These are phyloP conservation scores for Linepithema humile DNA, from an alignment of 1,140 invertebrate genomes.

Conservation along the genomic window DNA sequence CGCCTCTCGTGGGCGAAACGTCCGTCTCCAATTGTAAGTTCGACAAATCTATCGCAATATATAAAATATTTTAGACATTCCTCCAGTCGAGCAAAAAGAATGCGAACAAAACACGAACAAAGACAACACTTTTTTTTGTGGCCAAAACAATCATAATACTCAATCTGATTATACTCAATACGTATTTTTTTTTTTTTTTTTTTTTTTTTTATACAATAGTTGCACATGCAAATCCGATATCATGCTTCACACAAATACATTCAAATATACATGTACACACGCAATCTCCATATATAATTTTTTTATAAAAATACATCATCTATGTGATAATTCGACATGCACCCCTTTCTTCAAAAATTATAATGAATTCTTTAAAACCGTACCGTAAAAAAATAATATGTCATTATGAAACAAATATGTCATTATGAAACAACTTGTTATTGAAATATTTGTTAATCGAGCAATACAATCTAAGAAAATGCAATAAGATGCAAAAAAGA, in stretches of 20 bases:
- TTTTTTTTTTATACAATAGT: conserved; percentile 16
- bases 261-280: conserved; percentile 2
- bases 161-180: conserved; percentile 19
- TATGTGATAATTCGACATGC: not conserved
- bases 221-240: conserved; percentile 49
- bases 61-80: conserved; percentile 14
- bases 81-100: not conserved
- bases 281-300: not conserved
- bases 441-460: not conserved
- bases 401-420: not conserved
- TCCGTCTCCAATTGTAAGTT: conserved; percentile 89
- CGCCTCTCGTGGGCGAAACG: conserved; percentile 84
- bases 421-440: not conserved
- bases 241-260: conserved; percentile 46
- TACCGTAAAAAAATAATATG: not conserved
- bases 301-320: conserved; percentile 14
- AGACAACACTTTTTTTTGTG: conserved; percentile 33
- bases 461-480: not conserved
- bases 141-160: conserved; percentile 16
- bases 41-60: conserved; percentile 88
- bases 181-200: not conserved
- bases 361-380: not conserved
- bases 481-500: conserved; percentile 1
- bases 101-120: conserved; percentile 9
- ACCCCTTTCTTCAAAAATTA: not conserved